Base-by-base conservation (phyloP, 2,797 vertebrate genomes). In the Pygocentrus nattereri region DNA sequence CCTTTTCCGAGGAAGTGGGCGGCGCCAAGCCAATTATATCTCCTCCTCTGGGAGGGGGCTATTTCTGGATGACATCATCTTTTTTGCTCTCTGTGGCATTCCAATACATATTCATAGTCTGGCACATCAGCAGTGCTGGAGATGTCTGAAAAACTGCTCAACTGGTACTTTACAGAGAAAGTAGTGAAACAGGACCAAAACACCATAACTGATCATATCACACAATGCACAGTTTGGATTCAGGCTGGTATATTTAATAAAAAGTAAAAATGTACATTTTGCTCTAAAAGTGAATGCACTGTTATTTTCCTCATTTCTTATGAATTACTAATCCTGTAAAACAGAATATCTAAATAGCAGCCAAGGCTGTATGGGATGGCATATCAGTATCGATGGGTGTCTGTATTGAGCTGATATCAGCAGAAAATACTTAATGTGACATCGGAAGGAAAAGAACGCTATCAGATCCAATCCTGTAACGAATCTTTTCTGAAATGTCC, bases 61-160 rank as follows among this genome's bases (percentile, higher is more conserved):
- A 81, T 81, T 72, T 83, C 77, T 84, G 78, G 76, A 78, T 83
- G 81, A 82, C 82, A 78, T 84, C 85, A 84, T 84, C 74, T 69
- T 70, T 73, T 74, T 82, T 58, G 30, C 82, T 83, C 82, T 75
- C 74, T 83, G 71, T 83, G 82, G 71, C 68, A 70, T 83, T 83
- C 64, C 11, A 44, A 75, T 79, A 74, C 76, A 83, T 79, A 83
- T 79, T 77, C 80, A 82, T 82, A 82, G 76, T 71, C 31, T 54
- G 18, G 76, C 58, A 78, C 68, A 34, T 77, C 59, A 76, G 65
- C 52, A 25, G 31, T 23, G 54, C 54, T 23, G 54, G 74, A 71
- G 44, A 71, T 56, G 34, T 54, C 54, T 70, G 65, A 50, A 76
- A 73, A 61, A 50, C 73, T 38, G 65, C 65, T n/a, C 56, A 12